Percentiles rank a stretch among this genome's conserved stretches.
Conservation (phyloP, 2,113 vertebrate species). For the Choloepus hoffmanni region DNA sequence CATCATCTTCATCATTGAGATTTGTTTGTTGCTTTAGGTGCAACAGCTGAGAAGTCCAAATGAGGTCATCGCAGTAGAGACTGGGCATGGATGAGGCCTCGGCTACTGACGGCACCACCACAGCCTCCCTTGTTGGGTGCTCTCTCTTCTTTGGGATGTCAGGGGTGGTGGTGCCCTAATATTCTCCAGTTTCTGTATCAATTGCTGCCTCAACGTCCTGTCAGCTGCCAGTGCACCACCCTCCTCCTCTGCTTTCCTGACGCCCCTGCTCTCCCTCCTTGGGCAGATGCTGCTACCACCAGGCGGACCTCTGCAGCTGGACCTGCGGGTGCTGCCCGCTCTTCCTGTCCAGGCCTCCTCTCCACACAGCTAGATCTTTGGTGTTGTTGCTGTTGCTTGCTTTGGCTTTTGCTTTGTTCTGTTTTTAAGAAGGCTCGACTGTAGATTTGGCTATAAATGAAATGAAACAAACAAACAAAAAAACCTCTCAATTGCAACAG, state of each 20-base stretch:
- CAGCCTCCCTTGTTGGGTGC: too few relatives aligned
- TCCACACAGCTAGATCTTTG: neutral
- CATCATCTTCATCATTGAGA: rapidly evolving
- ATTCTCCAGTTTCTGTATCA: neutral
- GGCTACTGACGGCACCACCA: rapidly evolving
- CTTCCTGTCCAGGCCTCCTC: neutral
- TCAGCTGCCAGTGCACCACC: neutral
- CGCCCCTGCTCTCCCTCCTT: neutral
- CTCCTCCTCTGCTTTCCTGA: neutral
- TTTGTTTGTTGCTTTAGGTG: neutral
- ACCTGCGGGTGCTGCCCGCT: rapidly evolving
- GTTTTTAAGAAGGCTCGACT: neutral
- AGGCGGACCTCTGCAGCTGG: neutral
- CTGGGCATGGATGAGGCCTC: rapidly evolving
- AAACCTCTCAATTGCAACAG: neutral
- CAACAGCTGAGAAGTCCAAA: neutral
- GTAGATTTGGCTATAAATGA: neutral
- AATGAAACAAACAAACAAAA: neutral
- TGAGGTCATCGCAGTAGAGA: neutral
- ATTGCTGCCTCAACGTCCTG: neutral
- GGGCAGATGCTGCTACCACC: rapidly evolving
- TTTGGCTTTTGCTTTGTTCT: neutral
- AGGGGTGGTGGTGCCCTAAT: neutral
- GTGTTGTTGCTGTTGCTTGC: too few relatives aligned
- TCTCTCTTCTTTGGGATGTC: rapidly evolving